Evolutionary conservation across 2,888 invertebrate genomes (phyloP).

Genomic region (Eupithecia abbreviata): DNA sequence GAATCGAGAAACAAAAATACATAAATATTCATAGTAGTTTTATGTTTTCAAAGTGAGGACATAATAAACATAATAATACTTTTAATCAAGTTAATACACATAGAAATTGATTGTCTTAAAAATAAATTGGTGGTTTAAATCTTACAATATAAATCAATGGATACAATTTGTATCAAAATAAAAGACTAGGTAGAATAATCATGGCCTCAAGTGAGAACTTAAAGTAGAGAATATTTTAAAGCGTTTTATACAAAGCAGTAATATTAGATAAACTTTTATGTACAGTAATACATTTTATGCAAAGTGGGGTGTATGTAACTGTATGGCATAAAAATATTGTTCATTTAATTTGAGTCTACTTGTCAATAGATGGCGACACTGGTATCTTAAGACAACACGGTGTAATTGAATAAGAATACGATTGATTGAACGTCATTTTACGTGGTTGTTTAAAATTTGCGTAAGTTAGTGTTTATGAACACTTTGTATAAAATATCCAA

Average conservation of each 20-base stretch:
- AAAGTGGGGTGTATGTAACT: conserved; percentile 51
- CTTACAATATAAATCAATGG: conserved; percentile 28
- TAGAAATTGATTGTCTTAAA: conserved; percentile 24
- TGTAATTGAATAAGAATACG: not conserved
- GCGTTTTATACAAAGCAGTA: conserved; percentile 52
- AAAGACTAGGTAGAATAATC: conserved; percentile 65
- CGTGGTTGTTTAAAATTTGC: not conserved
- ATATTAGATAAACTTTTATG: conserved; percentile 49
- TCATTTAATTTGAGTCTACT: conserved; percentile 14
- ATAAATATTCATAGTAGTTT: not conserved
- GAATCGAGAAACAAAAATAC: not conserved
- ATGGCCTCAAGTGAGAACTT: conserved; percentile 66
- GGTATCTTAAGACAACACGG: not conserved
- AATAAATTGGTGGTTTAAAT: conserved; percentile 39
- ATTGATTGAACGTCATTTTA: not conserved
- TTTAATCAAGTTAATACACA: not conserved
- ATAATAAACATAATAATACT: not conserved
- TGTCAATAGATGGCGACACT: conserved; percentile 25
- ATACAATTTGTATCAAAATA: conserved; percentile 29
- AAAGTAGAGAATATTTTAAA: conserved; percentile 40
- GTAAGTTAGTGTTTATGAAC: not conserved
- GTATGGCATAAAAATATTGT: conserved; percentile 22
- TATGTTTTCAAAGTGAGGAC: not conserved
- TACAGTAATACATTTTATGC: conserved; percentile 52
- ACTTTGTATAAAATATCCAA: not conserved